Conservation (phyloP, 2,113 vertebrate genomes). For the Pristiophorus japonicus region DNA sequence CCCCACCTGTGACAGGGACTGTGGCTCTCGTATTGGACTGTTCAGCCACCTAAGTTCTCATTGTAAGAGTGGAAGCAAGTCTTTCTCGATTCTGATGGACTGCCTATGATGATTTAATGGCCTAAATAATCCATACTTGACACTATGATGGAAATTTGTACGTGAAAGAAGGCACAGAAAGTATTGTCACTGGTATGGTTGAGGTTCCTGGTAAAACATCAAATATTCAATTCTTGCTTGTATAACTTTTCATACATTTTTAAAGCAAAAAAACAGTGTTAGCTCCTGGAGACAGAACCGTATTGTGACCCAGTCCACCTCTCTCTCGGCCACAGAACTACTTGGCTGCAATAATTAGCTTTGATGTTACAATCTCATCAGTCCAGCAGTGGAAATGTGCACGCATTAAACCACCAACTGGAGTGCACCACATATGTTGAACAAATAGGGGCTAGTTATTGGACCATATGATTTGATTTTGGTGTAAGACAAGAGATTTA, state of each 20-base stretch:
- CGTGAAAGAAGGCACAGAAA: not conserved
- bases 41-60: too few species aligned
- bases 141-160: not conserved
- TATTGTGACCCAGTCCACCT: not conserved
- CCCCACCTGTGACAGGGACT: too few species aligned
- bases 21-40: too few species aligned
- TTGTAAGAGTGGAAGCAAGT: too few species aligned
- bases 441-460: not conserved
- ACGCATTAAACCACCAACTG: not conserved
- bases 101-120: too few species aligned
- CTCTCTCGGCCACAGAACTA: not conserved
- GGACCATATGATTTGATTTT: not conserved
- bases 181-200: not conserved
- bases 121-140: not conserved
- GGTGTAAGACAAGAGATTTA: too few species aligned
- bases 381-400: not conserved
- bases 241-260: not conserved
- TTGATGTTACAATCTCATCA: not conserved
- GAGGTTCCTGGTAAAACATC: not conserved
- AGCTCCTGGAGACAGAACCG: not conserved
- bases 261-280: not conserved
- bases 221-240: not conserved
- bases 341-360: not conserved
- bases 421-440: not conserved
- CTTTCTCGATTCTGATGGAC: too few species aligned